Evolutionary conservation across 2,797 vertebrate genomes (phyloP).

Genomic region (Rallus crepitans): DNA sequence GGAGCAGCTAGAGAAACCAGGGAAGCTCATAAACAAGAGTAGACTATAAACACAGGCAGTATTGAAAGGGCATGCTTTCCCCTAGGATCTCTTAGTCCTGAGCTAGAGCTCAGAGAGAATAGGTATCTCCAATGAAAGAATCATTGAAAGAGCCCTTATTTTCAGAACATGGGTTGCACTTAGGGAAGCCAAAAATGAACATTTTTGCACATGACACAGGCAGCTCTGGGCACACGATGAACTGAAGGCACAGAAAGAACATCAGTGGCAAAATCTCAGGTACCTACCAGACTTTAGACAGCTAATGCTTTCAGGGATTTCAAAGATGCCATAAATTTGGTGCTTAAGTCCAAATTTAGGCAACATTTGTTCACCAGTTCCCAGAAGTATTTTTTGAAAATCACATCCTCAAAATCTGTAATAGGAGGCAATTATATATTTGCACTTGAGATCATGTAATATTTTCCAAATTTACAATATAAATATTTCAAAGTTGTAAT

Average conservation of each 20-base stretch:
- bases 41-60: background rate
- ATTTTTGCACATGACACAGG: background rate
- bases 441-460: background rate
- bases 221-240: background rate
- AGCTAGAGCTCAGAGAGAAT: background rate
- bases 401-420: background rate
- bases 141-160: rapidly evolving
- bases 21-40: background rate
- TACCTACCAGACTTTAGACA: background rate
- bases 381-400: background rate
- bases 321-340: background rate
- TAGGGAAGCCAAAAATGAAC: background rate
- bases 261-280: background rate
- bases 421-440: background rate
- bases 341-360: background rate
- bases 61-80: background rate
- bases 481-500: conserved; percentile 60
- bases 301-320: background rate
- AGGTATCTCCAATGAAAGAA: background rate
- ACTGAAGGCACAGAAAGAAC: background rate
- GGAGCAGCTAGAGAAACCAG: background rate
- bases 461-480: conserved; percentile 27
- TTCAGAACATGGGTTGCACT: background rate
- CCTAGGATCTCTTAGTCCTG: background rate
- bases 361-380: background rate